Conservation (phyloP, 2,888 invertebrate species). For the Ypsolopha scabrella region DNA sequence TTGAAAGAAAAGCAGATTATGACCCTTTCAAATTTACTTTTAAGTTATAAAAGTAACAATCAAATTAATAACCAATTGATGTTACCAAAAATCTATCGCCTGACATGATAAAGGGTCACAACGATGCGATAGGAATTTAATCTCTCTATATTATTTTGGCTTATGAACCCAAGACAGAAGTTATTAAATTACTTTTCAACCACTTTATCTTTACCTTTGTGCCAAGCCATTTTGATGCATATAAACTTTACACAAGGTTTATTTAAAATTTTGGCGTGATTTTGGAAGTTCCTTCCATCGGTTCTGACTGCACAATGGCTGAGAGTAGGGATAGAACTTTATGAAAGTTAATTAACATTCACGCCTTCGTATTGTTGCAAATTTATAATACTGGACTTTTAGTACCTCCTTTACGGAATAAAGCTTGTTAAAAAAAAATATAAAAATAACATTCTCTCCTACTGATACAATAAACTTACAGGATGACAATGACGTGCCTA, state of each 20-base stretch:
- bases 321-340: background rate
- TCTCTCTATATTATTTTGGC: background rate
- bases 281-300: too few relatives aligned
- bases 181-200: background rate
- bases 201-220: background rate
- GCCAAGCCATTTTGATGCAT: background rate
- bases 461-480: too few relatives aligned
- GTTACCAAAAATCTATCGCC: too few relatives aligned
- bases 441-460: too few relatives aligned
- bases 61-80: too few relatives aligned
- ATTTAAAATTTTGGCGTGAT: background rate
- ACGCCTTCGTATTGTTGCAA: background rate
- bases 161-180: background rate
- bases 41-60: too few relatives aligned
- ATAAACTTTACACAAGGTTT: background rate
- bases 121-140: background rate
- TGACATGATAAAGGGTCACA: too few relatives aligned
- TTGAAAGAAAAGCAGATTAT: too few relatives aligned
- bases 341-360: slow-evolving; percentile 1
- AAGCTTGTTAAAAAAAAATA: too few relatives aligned
- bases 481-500: too few relatives aligned
- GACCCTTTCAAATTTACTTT: too few relatives aligned
- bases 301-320: background rate
- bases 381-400: background rate
- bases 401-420: too few relatives aligned